Conservation (phyloP, 2,888 invertebrate genomes). For the Saturnia pavonia region DNA sequence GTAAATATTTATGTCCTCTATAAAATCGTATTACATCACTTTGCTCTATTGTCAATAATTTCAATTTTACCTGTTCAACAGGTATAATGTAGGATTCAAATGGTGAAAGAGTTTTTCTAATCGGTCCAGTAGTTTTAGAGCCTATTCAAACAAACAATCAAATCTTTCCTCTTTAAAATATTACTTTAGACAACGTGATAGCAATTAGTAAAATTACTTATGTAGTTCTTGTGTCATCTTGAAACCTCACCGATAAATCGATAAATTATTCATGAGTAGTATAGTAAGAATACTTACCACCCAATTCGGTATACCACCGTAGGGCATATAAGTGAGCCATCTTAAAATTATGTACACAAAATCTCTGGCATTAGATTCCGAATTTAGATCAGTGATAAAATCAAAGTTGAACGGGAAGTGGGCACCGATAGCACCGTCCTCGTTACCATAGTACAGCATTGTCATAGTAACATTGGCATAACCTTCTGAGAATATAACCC, state of each 20-base stretch:
- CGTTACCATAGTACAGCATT: slow-evolving; percentile 84
- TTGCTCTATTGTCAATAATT: no score
- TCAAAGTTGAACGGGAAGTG: slow-evolving; percentile 86
- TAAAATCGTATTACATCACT: no score
- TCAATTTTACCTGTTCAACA: no score
- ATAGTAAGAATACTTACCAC: slow-evolving; percentile 70
- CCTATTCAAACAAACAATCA: no score
- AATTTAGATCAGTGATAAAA: slow-evolving; percentile 76
- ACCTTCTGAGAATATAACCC: slow-evolving; percentile 83
- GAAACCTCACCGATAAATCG: neutral
- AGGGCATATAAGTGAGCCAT: slow-evolving; percentile 84
- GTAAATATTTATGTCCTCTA: no score
- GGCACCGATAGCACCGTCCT: slow-evolving; percentile 64
- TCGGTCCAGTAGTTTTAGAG: no score
- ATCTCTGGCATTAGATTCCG: slow-evolving; percentile 68
- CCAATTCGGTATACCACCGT: slow-evolving; percentile 83
- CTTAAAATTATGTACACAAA: slow-evolving; percentile 74
- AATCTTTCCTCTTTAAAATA: no score
- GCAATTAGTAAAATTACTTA: neutral
- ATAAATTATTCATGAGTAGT: neutral
- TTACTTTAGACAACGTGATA: neutral
- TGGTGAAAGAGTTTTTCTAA: no score
- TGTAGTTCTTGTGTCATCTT: neutral
- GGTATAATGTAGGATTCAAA: no score
- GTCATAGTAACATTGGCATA: slow-evolving; percentile 79